phyloP scores from a whole-genome alignment of 1,140 invertebrate genomes.

The Drosophila repleta region DNA sequence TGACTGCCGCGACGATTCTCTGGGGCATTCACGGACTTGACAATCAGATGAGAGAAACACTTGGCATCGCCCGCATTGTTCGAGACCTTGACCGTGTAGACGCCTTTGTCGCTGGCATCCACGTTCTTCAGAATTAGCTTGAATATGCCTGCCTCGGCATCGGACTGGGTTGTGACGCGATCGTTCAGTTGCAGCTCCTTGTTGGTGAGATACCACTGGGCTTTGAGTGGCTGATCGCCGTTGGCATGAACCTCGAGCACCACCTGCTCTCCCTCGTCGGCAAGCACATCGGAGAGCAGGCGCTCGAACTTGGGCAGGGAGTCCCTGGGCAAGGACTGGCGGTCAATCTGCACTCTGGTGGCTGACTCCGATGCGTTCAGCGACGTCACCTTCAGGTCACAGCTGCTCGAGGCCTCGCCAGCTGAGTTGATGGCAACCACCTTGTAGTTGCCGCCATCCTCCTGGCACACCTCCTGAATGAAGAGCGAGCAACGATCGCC shows the following conservation, averaged over 20 bases:
- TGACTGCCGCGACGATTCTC: constrained; percentile 68
- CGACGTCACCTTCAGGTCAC: constrained; percentile 86
- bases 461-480: constrained; percentile 89
- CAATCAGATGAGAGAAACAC: constrained; percentile 91
- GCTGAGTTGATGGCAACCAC: constrained; percentile 92
- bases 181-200: constrained; percentile 85
- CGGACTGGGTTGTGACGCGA: constrained; percentile 84
- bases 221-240: constrained; percentile 89
- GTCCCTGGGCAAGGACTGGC: constrained; percentile 81
- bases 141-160: constrained; percentile 85
- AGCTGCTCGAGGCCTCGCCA: constrained; percentile 91
- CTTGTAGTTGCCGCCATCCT: constrained; percentile 91
- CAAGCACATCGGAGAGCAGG: constrained; percentile 88
- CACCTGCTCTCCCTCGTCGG: constrained; percentile 88
- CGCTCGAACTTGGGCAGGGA: constrained; percentile 89
- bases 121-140: constrained; percentile 86
- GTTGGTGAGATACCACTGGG: constrained; percentile 92
- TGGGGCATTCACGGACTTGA: constrained; percentile 85
- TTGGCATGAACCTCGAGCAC: constrained; percentile 89
- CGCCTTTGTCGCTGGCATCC: constrained; percentile 88
- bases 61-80: constrained; percentile 91
- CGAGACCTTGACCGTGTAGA: constrained; percentile 90
- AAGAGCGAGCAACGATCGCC: constrained; percentile 92
- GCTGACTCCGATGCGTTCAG: constrained; percentile 75
- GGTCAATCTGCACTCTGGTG: constrained; percentile 67